These are phyloP conservation scores for Drosophila aldrichi DNA, from an alignment of 2,888 invertebrate genomes.

Conservation along the genomic window DNA sequence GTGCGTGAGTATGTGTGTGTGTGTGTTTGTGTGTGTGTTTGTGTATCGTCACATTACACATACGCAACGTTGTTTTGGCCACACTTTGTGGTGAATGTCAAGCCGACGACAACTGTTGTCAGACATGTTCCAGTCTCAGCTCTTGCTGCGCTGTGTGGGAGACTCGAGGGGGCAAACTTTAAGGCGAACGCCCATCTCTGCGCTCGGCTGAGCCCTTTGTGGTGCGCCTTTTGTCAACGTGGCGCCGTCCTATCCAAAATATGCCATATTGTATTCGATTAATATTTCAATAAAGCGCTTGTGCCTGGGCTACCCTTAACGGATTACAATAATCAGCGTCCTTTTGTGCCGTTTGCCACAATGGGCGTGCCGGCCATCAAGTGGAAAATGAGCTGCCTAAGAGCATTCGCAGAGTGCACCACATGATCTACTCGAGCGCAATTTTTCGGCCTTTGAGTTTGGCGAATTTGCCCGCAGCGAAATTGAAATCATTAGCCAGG, in stretches of 20 bases:
- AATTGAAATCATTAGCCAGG: conserved; percentile 58
- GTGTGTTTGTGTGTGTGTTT: conserved; percentile 27
- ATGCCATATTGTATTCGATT: conserved; percentile 72
- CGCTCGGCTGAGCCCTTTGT: conserved; percentile 5
- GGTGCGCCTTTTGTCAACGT: conserved; percentile 32
- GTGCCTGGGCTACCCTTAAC: conserved; percentile 57
- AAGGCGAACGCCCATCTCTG: not conserved
- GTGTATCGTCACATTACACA: conserved; percentile 66
- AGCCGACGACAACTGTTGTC: conserved; percentile 30
- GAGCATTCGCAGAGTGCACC: conserved; percentile 19
- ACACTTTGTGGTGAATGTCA: conserved; percentile 17
- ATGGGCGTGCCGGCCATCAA: conserved; percentile 27
- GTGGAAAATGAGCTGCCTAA: conserved; percentile 14
- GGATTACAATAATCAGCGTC: conserved; percentile 73
- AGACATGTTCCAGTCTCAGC: conserved; percentile 14
- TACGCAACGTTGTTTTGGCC: conserved; percentile 55
- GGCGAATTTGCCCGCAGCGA: conserved; percentile 26
- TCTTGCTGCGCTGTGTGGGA: conserved; percentile 2
- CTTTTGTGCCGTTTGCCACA: conserved; percentile 49
- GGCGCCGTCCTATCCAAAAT: conserved; percentile 32
- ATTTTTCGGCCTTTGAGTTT: conserved; percentile 22
- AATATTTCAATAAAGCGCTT: conserved; percentile 76
- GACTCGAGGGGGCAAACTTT: conserved; percentile 1
- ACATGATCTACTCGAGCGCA: conserved; percentile 42
- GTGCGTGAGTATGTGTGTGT: conserved; percentile 30